Conservation (phyloP, 2,888 invertebrate species). For the Zele albiditarsus region DNA sequence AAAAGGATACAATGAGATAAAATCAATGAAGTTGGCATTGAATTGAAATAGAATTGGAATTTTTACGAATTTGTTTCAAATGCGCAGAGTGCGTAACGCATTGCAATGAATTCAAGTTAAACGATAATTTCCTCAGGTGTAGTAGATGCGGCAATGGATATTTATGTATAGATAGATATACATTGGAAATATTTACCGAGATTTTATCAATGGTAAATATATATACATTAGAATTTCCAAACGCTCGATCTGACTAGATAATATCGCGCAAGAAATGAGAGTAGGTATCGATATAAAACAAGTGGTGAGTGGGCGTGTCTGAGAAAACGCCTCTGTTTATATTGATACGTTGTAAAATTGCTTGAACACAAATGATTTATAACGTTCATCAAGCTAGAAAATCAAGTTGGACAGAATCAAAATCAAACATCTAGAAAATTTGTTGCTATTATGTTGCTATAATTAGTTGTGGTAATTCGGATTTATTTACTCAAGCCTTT, state of each 20-base stretch:
- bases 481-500: no score
- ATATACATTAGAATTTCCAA: conserved; percentile 59
- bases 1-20: conserved; percentile 44
- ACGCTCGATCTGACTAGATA: conserved; percentile 64
- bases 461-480: no score
- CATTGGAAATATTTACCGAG: conserved; percentile 8
- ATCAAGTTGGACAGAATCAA: no score
- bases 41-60: conserved; percentile 47
- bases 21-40: conserved; percentile 50
- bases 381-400: no score
- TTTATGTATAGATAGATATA: not conserved
- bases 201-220: conserved; percentile 21
- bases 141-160: not conserved
- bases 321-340: conserved; percentile 44
- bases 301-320: conserved; percentile 41
- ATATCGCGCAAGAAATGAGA: conserved; percentile 56
- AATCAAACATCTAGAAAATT: no score
- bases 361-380: no score
- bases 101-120: conserved; percentile 13
- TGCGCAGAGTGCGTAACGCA: conserved; percentile 25
- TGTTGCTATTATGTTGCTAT: no score
- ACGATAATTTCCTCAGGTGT: not conserved
- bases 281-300: conserved; percentile 53
- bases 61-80: conserved; percentile 7
- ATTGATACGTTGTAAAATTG: conserved; percentile 11